Base-by-base conservation (phyloP, 2,888 invertebrate species). In the Melipona beecheii region DNA sequence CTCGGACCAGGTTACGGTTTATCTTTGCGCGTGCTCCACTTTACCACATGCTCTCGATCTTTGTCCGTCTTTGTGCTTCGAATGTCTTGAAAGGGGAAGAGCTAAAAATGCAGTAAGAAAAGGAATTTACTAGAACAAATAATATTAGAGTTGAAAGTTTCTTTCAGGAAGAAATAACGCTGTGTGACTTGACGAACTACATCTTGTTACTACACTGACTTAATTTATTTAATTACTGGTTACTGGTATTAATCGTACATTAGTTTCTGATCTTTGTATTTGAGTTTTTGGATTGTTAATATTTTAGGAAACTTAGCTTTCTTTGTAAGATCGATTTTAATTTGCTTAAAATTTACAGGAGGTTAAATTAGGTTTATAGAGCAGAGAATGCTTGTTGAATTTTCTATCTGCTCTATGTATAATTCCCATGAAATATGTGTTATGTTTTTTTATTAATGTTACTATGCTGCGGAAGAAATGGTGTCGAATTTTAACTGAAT, bases 1-100 rank as follows among this genome's bases (percentile, higher is more conserved):
- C 31, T 75, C 69, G 17, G 21, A 52, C 27, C 66, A 56, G 62
- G 31, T 43, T 15, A 15, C 52, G 24, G 43, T 62, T 60, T 73
- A 62, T 68, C 81, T 71, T 60, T 64, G 31, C 43, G 13, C 3
- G 74, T 49, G 68, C 50, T 75, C 78, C 27, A 76, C 43, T 72
- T 69, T 56, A 62, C 56, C 52, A 17, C 21, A 52, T 74, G 54
- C 31, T 49, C 52, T 62, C 24, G 15, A 50, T 60, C 73, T 64
- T 60, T 17, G 5, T 43, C 31, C 31, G 5, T 15, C n/a, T 2
- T 15, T 19, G 3, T 9, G 2, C 9, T 15, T 5, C 36, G 1
- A 6, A 19, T 19, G 9, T 31, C 17, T 43, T 21, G 19, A 58
- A 31, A 31, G 31, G 31, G 1, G 31, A 31, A 31, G 31, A 31